Evolutionary conservation across 1,140 invertebrate genomes (phyloP).

Genomic region (Theocolax elegans): DNA sequence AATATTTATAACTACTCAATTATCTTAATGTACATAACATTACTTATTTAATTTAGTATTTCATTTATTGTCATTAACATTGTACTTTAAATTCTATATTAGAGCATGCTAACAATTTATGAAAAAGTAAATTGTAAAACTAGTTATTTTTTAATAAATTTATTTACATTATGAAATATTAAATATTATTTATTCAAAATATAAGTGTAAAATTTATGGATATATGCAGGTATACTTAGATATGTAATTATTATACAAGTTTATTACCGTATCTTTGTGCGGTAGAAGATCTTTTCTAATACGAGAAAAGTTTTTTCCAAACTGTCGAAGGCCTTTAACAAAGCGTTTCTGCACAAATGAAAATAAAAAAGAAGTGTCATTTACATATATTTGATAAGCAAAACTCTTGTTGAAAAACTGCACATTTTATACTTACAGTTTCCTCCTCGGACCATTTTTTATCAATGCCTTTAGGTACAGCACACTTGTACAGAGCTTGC

Average conservation of each 20-base stretch:
- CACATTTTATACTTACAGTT: constrained; percentile 72
- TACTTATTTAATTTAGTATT: no score
- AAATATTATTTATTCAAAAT: no score
- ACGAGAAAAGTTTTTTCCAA: constrained; percentile 99
- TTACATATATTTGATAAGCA: constrained; percentile 22
- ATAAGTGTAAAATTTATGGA: no score
- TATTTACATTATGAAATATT: no score
- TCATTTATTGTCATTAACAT: no score
- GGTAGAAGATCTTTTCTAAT: constrained; percentile 96
- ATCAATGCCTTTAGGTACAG: constrained; percentile 94
- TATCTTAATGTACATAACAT: no score
- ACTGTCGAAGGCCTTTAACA: constrained; percentile 96
- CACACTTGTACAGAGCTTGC: constrained; percentile 96
- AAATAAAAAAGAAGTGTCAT: constrained; percentile 34
- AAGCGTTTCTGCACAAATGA: constrained; percentile 83
- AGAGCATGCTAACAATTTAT: no score
- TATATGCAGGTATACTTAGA: background rate
- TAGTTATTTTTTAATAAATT: no score
- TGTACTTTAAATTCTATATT: no score
- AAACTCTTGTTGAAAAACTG: background rate
- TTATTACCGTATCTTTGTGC: constrained; percentile 90
- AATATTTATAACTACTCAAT: no score
- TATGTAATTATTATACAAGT: constrained; percentile 17
- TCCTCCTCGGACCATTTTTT: constrained; percentile 99
- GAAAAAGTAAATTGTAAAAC: no score